Base-by-base conservation (phyloP, 35 echinoderm and acorn worm species). In the Amphiura filiformis region DNA sequence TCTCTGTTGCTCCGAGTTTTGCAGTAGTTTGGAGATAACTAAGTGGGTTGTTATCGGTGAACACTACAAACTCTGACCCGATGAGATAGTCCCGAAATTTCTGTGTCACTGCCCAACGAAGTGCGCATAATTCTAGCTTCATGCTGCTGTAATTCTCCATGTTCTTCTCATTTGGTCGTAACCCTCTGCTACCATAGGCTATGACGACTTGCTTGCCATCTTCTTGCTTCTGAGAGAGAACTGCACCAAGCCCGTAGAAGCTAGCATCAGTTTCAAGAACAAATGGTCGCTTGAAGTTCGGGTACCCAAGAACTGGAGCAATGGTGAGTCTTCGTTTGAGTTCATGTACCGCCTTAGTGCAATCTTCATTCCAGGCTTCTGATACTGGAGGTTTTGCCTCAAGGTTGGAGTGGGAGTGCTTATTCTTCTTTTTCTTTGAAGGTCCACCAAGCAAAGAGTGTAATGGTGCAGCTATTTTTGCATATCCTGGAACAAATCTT, bases 141-240 rank as follows among this genome's bases (percentile, higher is more conserved):
- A 95, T 95, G 56, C 81, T 92, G 38, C 90, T 92, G 77, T 95
- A 95, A 44, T 95, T 95, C 3, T 87, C 31, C 93, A 95, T 95
- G 57, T 91, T 92, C 44, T 47, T 81, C 36, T 95, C 93, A 40
- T 84, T 88, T 20, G 39, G 37, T 14, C 87, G 31, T 0, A 95
- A 78, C 18, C 84, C 85, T 83, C 89, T 83, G 41, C 86, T 93
- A 23, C 86, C 91, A 78, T 88, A 89, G 23, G 85, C 76, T 14
- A 93, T 0, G 15, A 93, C 91, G 11, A 82, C 79, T 38, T 91
- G 85, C 31, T 37, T 33, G 38, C 65, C 61, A 7, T 79, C 52
- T 37, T 78, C 64, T 28, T 86, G 82, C 47, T 76, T 32, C 57
- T 91, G 90, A 12, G 90, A 91, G 33, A 91, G 76, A 32, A 91